Evolutionary conservation across 2,888 invertebrate species (phyloP).

Genomic region (Platycheirus rosarum): DNA sequence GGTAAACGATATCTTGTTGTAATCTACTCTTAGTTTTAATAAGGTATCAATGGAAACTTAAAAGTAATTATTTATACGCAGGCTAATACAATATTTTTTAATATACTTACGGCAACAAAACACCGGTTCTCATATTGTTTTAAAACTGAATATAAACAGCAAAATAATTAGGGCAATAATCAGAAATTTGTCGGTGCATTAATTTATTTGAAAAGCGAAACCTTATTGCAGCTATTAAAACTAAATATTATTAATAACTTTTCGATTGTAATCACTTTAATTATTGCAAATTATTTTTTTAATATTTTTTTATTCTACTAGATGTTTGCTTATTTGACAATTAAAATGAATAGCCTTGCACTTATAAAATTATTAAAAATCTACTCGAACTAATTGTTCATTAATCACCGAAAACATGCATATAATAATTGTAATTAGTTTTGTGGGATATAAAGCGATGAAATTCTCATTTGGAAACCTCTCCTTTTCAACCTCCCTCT

Average conservation of each 20-base stretch:
- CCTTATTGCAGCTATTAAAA: not conserved
- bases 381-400: conserved; percentile 70
- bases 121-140: too few species aligned
- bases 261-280: conserved; percentile 57
- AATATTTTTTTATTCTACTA: conserved; percentile 18
- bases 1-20: too few species aligned
- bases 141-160: too few species aligned
- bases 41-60: too few species aligned
- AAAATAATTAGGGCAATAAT: conserved; percentile 26
- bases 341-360: conserved; percentile 62
- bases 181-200: conserved; percentile 64
- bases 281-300: conserved; percentile 28
- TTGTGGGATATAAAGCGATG: conserved; percentile 59
- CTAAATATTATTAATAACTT: not conserved
- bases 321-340: conserved; percentile 36
- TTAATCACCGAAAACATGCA: conserved; percentile 47
- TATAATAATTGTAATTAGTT: conserved; percentile 70
- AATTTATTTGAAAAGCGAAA: conserved; percentile 60
- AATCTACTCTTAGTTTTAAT: too few species aligned
- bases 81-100: too few species aligned
- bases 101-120: too few species aligned
- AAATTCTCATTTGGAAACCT: conserved; percentile 47
- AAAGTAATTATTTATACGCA: too few species aligned
- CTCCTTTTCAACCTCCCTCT: not conserved
- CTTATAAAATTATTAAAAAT: conserved; percentile 72